Percentiles rank a stretch among this genome's conserved stretches.
These are phyloP conservation scores for Brachyhypopomus occidentalis DNA, from an alignment of 2,113 vertebrate species.

Conservation along the genomic window DNA sequence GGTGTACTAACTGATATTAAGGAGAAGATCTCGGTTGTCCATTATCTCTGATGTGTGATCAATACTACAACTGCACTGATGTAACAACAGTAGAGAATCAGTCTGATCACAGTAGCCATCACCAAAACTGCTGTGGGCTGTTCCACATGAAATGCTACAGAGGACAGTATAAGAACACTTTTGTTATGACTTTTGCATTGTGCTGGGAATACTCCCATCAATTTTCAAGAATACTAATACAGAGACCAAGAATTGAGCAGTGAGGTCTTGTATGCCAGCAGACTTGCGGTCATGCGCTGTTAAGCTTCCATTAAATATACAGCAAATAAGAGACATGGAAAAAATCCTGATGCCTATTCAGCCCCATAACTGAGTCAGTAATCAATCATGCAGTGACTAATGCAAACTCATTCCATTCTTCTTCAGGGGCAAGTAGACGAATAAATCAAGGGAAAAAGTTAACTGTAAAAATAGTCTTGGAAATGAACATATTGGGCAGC, in stretches of 20 bases:
- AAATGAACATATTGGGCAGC: slow-evolving; percentile 33
- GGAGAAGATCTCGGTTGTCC: too few relatives aligned
- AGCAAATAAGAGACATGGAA: not conserved
- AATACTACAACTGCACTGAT: too few relatives aligned
- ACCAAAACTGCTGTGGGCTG: too few relatives aligned
- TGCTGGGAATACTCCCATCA: not conserved
- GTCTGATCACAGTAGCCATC: too few relatives aligned
- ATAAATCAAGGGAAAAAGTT: slow-evolving; percentile 1
- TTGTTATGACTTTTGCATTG: not conserved
- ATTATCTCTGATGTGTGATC: too few relatives aligned
- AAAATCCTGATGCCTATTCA: not conserved
- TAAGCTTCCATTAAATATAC: slow-evolving; percentile 13
- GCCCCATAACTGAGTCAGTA: slow-evolving; percentile 2
- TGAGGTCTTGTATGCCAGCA: not conserved
- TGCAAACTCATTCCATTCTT: slow-evolving; percentile 24
- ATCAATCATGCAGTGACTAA: slow-evolving; percentile 23
- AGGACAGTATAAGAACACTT: too few relatives aligned
- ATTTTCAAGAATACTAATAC: not conserved
- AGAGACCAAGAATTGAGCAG: not conserved
- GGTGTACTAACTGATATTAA: too few relatives aligned
- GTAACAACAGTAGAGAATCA: too few relatives aligned
- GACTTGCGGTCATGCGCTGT: not conserved
- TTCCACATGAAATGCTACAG: not conserved
- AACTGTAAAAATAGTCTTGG: not conserved
- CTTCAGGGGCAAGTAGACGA: not conserved